These are phyloP conservation scores for Reticulitermes speratus DNA, from an alignment of 1,140 invertebrate genomes.

Conservation along the genomic window DNA sequence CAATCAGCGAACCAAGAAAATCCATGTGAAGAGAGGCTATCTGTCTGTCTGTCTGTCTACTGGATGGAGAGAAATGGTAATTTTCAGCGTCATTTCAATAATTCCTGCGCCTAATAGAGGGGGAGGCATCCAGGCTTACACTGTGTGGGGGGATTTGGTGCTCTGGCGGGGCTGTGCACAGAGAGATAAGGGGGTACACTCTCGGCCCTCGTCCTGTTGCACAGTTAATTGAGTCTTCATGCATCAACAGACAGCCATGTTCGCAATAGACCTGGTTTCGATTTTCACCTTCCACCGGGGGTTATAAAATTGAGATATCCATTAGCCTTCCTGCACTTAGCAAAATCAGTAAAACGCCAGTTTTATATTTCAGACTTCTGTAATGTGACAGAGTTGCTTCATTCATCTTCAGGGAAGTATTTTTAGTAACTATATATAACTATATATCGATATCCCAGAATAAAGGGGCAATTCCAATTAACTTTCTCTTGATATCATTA, in stretches of 20 bases:
- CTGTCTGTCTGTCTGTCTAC: background rate
- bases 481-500: no score
- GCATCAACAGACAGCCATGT: no score
- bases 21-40: background rate
- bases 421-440: no score
- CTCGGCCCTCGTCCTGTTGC: background rate
- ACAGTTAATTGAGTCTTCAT: background rate
- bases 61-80: background rate
- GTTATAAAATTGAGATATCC: no score
- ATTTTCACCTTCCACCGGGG: background rate
- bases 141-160: background rate
- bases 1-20: background rate
- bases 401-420: no score
- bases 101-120: background rate
- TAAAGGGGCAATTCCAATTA: no score
- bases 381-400: no score
- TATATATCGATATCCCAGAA: no score
- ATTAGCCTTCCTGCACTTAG: no score
- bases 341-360: no score
- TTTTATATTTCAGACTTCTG: no score
- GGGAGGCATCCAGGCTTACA: background rate
- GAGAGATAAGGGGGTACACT: background rate
- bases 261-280: background rate
- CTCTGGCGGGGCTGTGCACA: background rate
- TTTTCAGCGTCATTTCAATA: slow-evolving; percentile 6